Evolutionary conservation across 2,113 vertebrate species (phyloP).

Genomic region (Ivindomyrus marchei): DNA sequence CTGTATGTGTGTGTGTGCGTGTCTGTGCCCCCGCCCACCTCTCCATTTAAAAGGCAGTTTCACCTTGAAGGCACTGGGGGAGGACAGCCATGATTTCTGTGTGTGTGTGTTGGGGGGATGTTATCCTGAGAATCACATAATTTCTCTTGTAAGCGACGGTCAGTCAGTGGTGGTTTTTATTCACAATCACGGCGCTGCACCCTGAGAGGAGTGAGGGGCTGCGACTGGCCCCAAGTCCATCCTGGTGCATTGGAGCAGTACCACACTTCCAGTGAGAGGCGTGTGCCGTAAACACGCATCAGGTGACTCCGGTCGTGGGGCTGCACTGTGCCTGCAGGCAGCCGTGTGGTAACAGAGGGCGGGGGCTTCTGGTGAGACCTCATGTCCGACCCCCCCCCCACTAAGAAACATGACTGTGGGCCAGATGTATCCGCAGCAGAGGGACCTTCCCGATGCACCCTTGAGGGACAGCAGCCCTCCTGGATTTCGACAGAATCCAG

Average conservation of each 20-base stretch:
- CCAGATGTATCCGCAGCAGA: background rate
- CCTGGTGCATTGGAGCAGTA: background rate
- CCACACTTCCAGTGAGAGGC: background rate
- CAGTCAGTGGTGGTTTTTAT: background rate
- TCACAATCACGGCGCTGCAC: background rate
- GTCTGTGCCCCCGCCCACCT: background rate
- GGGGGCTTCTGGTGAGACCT: background rate
- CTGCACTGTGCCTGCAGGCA: background rate
- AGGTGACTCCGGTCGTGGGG: background rate
- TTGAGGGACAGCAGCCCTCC: background rate
- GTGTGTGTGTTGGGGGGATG: background rate
- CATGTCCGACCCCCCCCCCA: background rate
- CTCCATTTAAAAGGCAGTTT: slow-evolving; percentile 25
- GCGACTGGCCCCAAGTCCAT: background rate
- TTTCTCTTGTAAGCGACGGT: background rate
- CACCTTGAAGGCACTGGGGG: slow-evolving; percentile 21
- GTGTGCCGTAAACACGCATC: background rate
- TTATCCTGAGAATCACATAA: background rate
- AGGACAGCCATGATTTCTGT: slow-evolving; percentile 2
- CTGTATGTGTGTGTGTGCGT: background rate
- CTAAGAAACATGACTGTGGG: background rate
- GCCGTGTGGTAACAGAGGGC: background rate
- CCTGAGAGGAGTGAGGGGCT: background rate
- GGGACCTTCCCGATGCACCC: background rate
- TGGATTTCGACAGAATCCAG: background rate